Base-by-base conservation (phyloP, 2,888 invertebrate genomes). In the Anoplius nigerrimus region DNA sequence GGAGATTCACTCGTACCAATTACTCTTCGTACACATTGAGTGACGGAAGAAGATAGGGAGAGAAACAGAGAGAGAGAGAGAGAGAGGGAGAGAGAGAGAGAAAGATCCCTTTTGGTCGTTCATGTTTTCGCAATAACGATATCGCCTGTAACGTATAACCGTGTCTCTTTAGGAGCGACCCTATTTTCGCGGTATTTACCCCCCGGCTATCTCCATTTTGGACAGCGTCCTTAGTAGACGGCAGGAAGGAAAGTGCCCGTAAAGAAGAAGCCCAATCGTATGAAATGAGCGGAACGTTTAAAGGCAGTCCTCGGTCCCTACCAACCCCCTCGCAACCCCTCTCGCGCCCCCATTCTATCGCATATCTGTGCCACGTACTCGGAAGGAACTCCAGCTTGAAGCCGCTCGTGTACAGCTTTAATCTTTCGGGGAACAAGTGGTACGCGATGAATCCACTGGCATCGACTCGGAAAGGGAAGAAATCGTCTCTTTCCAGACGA, bases 81-180 rank as follows among this genome's bases (percentile, higher is more conserved):
- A n/a, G n/a, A n/a, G n/a, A n/a, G n/a, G n/a, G n/a, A n/a, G n/a
- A n/a, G n/a, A n/a, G n/a, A n/a, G n/a, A n/a, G n/a, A n/a, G n/a
- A n/a, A 27, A 27, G 4, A 2, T 27, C 6, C 27, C 27, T 6
- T 27, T 27, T 27, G 27, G 6, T 6, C 27, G 27, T 27, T 27
- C 6, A 27, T 6, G 4, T 5, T 27, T 27, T 27, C 6, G 27
- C 27, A 27, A 27, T 27, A 66, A 66, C 51, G 68, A 73, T 68
- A 73, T 73, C 73, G 73, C 65, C 68, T 53, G 72, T 73, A 69
- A 72, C 55, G 45, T 61, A 57, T 65, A 62, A 45, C 22, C 13
- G 24, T n/a, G n/a, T 20, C 52, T 59, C 72, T 68, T 69, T 63
- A 61, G 46, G 46, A 22, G 2, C 46, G 1, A 27, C 22, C 59